A percentile compares a stretch with the other conserved stretches of the same genome.
phyloP scores from a whole-genome alignment of 92 coral and sea anemone species.

The Montipora capitata region DNA sequence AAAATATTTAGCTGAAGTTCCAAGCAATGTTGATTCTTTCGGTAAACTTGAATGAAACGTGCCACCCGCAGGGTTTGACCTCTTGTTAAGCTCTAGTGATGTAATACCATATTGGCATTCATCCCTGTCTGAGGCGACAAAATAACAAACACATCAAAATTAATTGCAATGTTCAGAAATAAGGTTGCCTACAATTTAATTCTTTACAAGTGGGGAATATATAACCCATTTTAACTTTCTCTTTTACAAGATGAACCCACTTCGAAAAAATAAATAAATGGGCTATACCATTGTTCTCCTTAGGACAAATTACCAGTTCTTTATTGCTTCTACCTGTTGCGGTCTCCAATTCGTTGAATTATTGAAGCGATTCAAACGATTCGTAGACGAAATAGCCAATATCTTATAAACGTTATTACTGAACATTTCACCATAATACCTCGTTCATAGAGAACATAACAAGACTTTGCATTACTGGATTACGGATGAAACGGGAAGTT shows the following conservation, averaged over 20 bases:
- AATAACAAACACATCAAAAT: not conserved
- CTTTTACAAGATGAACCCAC: not conserved
- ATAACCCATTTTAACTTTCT: not conserved
- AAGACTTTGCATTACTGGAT: not conserved
- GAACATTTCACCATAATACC: not conserved
- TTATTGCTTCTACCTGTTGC: constrained; percentile 46
- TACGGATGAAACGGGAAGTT: not conserved
- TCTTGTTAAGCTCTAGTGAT: constrained; percentile 28
- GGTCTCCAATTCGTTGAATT: constrained; percentile 17
- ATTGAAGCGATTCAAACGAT: not conserved
- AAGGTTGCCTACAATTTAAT: not conserved
- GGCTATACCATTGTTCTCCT: not conserved
- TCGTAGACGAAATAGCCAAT: constrained; percentile 43
- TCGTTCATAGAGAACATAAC: not conserved
- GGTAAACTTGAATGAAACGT: constrained; percentile 11
- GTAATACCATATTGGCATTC: constrained; percentile 28
- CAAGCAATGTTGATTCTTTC: constrained; percentile 14
- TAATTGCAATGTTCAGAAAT: not conserved
- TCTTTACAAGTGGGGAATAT: not conserved
- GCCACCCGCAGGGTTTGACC: constrained; percentile 38
- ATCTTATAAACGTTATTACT: not conserved
- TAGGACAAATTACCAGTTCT: constrained; percentile 30
- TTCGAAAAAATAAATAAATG: not conserved
- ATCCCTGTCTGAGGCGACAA: not conserved
- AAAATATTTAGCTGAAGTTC: constrained; percentile 27